Base-by-base conservation (phyloP, 2,113 vertebrate species). In the Leptodactylus fuscus region DNA sequence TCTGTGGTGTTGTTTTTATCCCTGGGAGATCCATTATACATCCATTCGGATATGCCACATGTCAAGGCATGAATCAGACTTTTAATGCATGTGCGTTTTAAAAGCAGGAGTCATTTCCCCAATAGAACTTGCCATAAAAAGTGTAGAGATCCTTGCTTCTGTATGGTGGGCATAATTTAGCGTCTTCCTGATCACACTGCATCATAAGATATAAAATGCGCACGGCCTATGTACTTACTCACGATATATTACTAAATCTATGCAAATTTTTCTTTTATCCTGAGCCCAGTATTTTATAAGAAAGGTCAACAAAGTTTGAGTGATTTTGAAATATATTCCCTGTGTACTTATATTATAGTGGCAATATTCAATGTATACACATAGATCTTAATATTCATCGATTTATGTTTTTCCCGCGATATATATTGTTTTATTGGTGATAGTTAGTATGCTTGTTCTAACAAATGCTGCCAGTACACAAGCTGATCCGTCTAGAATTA, bases 141-240 rank as follows among this genome's bases (percentile, higher is more conserved):
- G 88, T 81, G 90, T 89, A 90, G 91, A 94, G 92, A 77, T 93
- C 85, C 89, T 90, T 88, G 91, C 92, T 94, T 95, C 94, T 94
- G 91, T 94, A 92, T 95, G 93, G 94, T 95, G 91, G 93, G 92
- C 92, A 92, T 95, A 94, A 95, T 95, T 95, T 95, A 95, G 93
- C 90, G 92, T 91, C 94, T 93, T 90, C 88, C 91, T 93, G 92
- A 90, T 92, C 94, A 93, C 90, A 91, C 91, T 94, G 93, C 90
- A 93, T 95, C 94, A 94, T 94, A 94, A 91, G 92, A 91, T 93
- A 65, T 65, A 94, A 94, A 93, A 95, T 92, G 92, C 89, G 91
- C 88, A 92, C 89, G 91, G 94, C 93, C 91, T 90, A 65, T 29
- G 88, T 89, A 92, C 91, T 93, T 95, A 93, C 94, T 94, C 94